Evolutionary conservation across 1,140 invertebrate species (phyloP).

Genomic region (Acromyrmex charruanus): DNA sequence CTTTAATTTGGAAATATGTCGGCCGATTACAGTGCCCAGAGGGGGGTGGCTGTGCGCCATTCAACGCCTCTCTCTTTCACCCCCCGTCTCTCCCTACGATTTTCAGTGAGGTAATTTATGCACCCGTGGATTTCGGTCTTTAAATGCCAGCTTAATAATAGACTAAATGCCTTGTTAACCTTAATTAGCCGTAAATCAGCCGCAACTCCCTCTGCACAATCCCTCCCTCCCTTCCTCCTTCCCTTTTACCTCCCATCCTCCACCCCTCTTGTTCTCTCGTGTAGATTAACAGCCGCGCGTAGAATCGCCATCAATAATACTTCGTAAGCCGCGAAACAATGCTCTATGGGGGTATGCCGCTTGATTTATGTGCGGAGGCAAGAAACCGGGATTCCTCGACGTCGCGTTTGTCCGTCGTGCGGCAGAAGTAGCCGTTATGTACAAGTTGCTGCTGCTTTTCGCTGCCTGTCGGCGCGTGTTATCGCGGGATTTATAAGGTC

Average conservation of each 20-base stretch:
- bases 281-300: conserved; percentile 76
- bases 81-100: conserved; percentile 6
- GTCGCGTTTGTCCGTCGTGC: conserved; percentile 34
- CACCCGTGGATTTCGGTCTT: conserved; percentile 72
- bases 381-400: conserved; percentile 57
- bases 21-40: conserved; percentile 78
- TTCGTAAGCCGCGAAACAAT: conserved; percentile 74
- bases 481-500: conserved; percentile 52
- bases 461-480: conserved; percentile 44
- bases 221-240: neutral
- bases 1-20: conserved; percentile 82
- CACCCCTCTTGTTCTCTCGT: conserved; percentile 29
- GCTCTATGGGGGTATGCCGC: conserved; percentile 51
- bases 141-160: conserved; percentile 82
- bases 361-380: conserved; percentile 76
- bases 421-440: conserved; percentile 41
- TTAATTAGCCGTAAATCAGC: conserved; percentile 84
- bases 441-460: conserved; percentile 33
- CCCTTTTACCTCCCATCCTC: neutral
- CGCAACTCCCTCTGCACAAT: conserved; percentile 38
- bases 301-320: conserved; percentile 76
- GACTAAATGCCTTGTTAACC: conserved; percentile 83
- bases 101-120: conserved; percentile 76
- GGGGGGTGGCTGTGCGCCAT: conserved; percentile 68
- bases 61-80: conserved; percentile 28